Evolutionary conservation across 2,888 invertebrate genomes (phyloP).

Genomic region (Hybos culiciformis): DNA sequence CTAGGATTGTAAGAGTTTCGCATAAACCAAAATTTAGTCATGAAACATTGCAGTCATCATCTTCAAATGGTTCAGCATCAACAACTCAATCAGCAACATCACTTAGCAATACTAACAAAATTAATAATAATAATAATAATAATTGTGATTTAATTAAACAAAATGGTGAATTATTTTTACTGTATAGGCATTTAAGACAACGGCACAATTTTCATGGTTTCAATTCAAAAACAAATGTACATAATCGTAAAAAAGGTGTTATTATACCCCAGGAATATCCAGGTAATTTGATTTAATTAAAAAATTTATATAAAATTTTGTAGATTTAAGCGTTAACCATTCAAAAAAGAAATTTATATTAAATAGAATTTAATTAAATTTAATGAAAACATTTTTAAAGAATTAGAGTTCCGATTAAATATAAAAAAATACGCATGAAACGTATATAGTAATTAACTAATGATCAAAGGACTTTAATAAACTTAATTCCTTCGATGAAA

Average conservation of each 20-base stretch:
- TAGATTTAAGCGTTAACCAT: too few relatives aligned
- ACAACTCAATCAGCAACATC: conserved; percentile 27
- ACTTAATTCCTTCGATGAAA: too few relatives aligned
- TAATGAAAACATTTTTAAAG: too few relatives aligned
- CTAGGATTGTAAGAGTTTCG: conserved; percentile 31
- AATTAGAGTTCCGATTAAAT: too few relatives aligned
- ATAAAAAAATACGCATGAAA: too few relatives aligned
- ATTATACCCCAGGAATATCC: conserved; percentile 36
- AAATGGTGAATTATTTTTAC: conserved; percentile 29
- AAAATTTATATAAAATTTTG: too few relatives aligned
- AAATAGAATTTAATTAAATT: too few relatives aligned
- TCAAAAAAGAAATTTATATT: too few relatives aligned
- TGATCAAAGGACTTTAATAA: too few relatives aligned
- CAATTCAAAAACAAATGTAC: conserved; percentile 29
- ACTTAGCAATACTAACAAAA: conserved; percentile 11
- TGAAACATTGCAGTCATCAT: conserved; percentile 33
- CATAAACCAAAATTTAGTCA: conserved; percentile 28
- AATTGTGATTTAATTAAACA: conserved; percentile 15
- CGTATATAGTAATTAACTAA: too few relatives aligned
- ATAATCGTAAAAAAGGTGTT: conserved; percentile 32
- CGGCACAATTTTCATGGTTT: conserved; percentile 33
- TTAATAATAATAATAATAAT: conserved; percentile 14
- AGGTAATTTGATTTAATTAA: conserved; percentile 21
- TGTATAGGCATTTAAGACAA: conserved; percentile 31
- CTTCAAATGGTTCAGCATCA: conserved; percentile 33